phyloP scores from a whole-genome alignment of 92 coral and sea anemone genomes.

The Meandrina meandrites region DNA sequence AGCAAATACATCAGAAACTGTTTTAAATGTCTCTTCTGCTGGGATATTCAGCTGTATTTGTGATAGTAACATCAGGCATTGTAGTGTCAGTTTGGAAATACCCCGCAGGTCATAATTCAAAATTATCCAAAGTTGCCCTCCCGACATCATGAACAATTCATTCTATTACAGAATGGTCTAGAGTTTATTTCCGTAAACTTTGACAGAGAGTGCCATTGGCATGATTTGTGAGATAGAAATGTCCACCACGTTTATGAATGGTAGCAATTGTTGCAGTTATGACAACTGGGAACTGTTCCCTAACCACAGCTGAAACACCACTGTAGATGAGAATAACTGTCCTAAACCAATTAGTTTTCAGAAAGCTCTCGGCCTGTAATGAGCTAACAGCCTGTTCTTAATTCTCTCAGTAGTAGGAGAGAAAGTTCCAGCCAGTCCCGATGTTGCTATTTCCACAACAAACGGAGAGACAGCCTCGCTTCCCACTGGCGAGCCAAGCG shows the following conservation, averaged over 20 bases:
- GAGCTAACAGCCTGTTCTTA: neutral
- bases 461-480: conserved; percentile 39
- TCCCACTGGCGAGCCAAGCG: conserved; percentile 43
- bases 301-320: neutral
- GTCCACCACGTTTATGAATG: too few relatives aligned
- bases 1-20: too few relatives aligned
- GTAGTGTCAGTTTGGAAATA: too few relatives aligned
- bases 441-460: conserved; percentile 15
- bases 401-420: conserved; percentile 19
- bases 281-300: too few relatives aligned
- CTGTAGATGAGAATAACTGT: neutral
- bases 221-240: neutral
- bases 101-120: too few relatives aligned
- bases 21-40: too few relatives aligned
- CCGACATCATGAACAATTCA: neutral
- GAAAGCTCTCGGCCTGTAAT: neutral
- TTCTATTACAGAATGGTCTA: neutral
- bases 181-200: neutral
- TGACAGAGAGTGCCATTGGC: neutral
- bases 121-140: too few relatives aligned
- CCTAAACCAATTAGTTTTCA: neutral
- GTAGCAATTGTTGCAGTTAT: too few relatives aligned
- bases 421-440: conserved; percentile 21
- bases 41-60: too few relatives aligned
- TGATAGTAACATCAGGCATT: too few relatives aligned